Conservation (phyloP, 2,797 vertebrate genomes). For the Poeciliopsis gracilis region DNA sequence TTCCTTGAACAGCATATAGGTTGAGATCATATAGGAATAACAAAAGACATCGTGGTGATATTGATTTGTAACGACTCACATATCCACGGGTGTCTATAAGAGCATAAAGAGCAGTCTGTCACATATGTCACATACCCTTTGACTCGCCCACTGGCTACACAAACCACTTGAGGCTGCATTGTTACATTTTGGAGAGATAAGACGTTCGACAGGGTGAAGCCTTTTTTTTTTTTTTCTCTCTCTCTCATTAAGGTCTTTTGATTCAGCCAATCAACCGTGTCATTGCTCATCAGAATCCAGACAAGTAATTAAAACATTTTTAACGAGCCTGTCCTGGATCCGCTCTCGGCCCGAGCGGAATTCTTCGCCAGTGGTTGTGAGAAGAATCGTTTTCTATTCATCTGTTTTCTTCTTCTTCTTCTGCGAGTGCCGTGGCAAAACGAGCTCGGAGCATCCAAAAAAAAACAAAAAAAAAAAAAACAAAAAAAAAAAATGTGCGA, state of each 20-base stretch:
- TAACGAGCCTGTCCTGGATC: slow-evolving; percentile 56
- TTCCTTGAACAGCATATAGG: slow-evolving; percentile 12
- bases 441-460: slow-evolving; percentile 4
- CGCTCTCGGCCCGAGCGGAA: slow-evolving; percentile 21
- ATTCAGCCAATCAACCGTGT: slow-evolving; percentile 75
- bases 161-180: slow-evolving; percentile 40
- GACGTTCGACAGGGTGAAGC: slow-evolving; percentile 38
- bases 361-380: slow-evolving; percentile 27
- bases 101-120: slow-evolving; percentile 24
- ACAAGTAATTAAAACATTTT: slow-evolving; percentile 68
- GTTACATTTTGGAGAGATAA: slow-evolving; percentile 30
- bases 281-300: slow-evolving; percentile 77
- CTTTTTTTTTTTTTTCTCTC: slow-evolving; percentile 13
- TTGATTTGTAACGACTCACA: slow-evolving; percentile 22
- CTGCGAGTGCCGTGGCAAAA: slow-evolving; percentile 5
- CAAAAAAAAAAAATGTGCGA: slow-evolving; percentile 9
- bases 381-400: slow-evolving; percentile 6
- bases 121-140: slow-evolving; percentile 12
- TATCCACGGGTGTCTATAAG: slow-evolving; percentile 5
- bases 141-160: slow-evolving; percentile 23
- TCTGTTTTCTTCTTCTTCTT: neutral
- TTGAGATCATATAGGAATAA: slow-evolving; percentile 17
- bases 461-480: neutral
- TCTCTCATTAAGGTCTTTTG: slow-evolving; percentile 64
- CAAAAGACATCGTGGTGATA: neutral